Percentiles rank a stretch among this genome's conserved stretches.
phyloP scores from a whole-genome alignment of 2,888 invertebrate genomes.

The Psylliodes chrysocephalus region DNA sequence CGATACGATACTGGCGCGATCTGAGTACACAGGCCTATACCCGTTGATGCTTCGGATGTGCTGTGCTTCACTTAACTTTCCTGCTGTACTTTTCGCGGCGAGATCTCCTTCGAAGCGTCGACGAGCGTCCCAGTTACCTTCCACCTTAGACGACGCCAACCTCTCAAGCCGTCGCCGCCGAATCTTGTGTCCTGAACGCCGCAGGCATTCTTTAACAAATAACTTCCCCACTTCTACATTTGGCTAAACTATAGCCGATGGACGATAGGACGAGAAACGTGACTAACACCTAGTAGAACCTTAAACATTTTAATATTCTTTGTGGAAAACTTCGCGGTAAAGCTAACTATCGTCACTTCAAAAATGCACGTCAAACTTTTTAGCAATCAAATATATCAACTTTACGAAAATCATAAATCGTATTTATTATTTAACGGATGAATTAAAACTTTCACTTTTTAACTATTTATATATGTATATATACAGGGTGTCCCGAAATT shows the following conservation, averaged over 20 bases:
- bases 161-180: constrained; percentile 13
- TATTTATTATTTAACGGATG: too few species aligned
- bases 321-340: constrained; percentile 6
- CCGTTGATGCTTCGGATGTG: constrained; percentile 31
- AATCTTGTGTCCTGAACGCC: constrained; percentile 13
- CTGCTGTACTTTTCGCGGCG: constrained; percentile 44
- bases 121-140: constrained; percentile 16
- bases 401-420: too few species aligned
- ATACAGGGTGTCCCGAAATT: too few species aligned
- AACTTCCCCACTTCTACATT: constrained; percentile 18
- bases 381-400: not conserved
- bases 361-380: not conserved
- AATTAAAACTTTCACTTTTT: not conserved
- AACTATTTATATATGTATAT: not conserved
- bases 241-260: not conserved
- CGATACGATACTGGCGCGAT: constrained; percentile 47
- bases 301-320: constrained; percentile 11
- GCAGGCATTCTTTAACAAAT: constrained; percentile 28
- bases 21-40: constrained; percentile 37
- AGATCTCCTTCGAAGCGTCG: constrained; percentile 38
- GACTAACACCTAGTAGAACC: not conserved
- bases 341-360: not conserved
- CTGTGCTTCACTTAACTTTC: constrained; percentile 25
- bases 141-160: constrained; percentile 20
- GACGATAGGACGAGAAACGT: too few species aligned